Evolutionary conservation across 2,113 vertebrate genomes (phyloP).

Genomic region (Podarcis cretensis): DNA sequence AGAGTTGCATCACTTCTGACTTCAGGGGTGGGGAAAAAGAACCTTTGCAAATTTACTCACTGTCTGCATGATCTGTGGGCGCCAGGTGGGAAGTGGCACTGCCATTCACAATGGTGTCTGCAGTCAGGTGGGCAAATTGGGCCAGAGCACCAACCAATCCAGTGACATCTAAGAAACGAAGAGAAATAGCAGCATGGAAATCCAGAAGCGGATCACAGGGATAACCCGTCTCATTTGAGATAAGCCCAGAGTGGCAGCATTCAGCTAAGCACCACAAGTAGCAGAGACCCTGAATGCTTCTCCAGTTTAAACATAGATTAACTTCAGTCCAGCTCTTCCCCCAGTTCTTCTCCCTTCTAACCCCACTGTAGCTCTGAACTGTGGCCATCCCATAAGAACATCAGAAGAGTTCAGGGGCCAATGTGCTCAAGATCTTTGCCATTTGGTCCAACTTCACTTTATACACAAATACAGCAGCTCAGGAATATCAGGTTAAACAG

Average conservation of each 20-base stretch:
- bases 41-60: slow-evolving; percentile 72
- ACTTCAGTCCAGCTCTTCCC: too few species aligned
- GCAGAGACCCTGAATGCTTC: too few species aligned
- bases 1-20: background rate
- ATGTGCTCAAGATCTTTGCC: too few species aligned
- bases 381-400: too few species aligned
- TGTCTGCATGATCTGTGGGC: slow-evolving; percentile 89
- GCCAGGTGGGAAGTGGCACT: slow-evolving; percentile 92
- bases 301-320: too few species aligned
- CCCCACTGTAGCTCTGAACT: too few species aligned
- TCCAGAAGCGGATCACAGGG: background rate
- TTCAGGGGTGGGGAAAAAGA: accelerated
- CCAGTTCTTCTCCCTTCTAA: background rate
- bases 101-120: slow-evolving; percentile 90
- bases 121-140: slow-evolving; percentile 88
- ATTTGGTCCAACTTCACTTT: too few species aligned
- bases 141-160: slow-evolving; percentile 87
- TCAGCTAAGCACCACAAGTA: background rate
- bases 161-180: slow-evolving; percentile 76
- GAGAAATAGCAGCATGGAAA: accelerated
- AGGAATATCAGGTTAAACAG: too few species aligned
- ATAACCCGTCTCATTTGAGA: background rate
- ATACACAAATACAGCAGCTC: too few species aligned
- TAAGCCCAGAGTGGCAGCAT: background rate
- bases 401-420: too few species aligned